Conservation (phyloP, 1,140 invertebrate species). For the Drosophila serrata region DNA sequence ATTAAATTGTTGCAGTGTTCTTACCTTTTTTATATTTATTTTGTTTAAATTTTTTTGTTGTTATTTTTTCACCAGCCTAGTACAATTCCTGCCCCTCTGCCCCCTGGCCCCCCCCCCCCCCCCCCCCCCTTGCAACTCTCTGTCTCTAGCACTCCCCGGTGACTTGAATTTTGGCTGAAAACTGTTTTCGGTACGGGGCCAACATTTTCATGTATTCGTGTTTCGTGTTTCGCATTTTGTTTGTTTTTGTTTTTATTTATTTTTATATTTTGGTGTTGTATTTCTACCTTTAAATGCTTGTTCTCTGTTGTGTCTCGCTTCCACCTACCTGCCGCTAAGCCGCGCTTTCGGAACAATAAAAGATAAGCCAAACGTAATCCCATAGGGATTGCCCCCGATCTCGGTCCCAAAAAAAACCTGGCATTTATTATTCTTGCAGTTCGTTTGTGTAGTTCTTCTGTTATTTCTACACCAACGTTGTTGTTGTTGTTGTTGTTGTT, state of each 20-base stretch:
- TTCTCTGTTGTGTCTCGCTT: conserved; percentile 7
- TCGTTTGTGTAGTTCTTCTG: background rate
- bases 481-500: background rate
- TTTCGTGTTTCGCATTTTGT: conserved; percentile 6
- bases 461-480: background rate
- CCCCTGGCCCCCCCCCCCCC: too few species aligned
- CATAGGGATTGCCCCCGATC: conserved; percentile 29
- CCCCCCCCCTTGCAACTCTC: background rate
- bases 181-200: conserved; percentile 19
- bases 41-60: background rate
- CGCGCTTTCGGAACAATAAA: conserved; percentile 28
- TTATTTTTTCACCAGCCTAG: conserved; percentile 5
- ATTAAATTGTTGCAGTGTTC: background rate
- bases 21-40: background rate
- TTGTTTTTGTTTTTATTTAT: background rate
- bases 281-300: conserved; percentile 25
- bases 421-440: conserved; percentile 8
- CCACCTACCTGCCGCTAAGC: conserved; percentile 29
- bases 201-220: conserved; percentile 26
- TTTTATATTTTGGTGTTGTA: background rate
- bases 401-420: conserved; percentile 23
- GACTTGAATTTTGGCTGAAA: conserved; percentile 35
- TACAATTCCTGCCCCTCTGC: too few species aligned
- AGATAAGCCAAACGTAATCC: conserved; percentile 35
- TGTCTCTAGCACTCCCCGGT: conserved; percentile 30